Evolutionary conservation across 2,797 vertebrate genomes (phyloP).

Genomic region (Paratrypauchen microcephalus): DNA sequence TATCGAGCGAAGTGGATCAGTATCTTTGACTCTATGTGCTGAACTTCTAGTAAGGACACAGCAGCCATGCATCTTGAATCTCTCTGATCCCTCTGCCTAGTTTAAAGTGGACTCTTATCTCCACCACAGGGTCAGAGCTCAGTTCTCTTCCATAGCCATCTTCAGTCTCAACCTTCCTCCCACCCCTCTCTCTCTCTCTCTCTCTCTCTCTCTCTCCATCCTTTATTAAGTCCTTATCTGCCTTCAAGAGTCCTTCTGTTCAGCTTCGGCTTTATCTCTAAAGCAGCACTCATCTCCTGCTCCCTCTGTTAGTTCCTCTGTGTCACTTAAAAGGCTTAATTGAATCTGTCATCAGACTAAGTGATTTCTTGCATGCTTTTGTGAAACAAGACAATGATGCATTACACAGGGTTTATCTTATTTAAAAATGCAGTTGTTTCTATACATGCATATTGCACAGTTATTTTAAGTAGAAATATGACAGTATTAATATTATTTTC

Average conservation of each 20-base stretch:
- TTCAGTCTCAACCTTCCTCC: neutral
- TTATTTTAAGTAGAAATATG: too few relatives aligned
- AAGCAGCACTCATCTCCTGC: conserved; percentile 4
- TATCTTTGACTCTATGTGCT: neutral
- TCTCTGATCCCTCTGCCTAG: neutral
- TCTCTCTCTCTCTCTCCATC: neutral
- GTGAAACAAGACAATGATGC: neutral
- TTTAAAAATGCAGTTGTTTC: neutral
- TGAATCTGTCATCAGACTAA: neutral
- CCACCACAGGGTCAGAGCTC: neutral
- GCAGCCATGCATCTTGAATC: neutral
- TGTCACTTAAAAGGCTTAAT: neutral
- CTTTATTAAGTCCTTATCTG: conserved; percentile 10
- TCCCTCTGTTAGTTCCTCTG: neutral
- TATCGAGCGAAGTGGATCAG: neutral
- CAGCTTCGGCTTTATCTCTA: neutral
- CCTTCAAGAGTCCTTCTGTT: neutral
- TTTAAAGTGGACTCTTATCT: conserved; percentile 1
- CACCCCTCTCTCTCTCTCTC: neutral
- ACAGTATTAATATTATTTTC: too few relatives aligned
- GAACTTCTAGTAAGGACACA: neutral
- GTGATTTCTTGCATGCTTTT: neutral
- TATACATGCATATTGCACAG: neutral
- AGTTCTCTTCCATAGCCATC: neutral
- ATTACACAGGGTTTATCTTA: too few relatives aligned